Conservation (phyloP, 2,797 vertebrate species). For the Hoplostethus mediterraneus region DNA sequence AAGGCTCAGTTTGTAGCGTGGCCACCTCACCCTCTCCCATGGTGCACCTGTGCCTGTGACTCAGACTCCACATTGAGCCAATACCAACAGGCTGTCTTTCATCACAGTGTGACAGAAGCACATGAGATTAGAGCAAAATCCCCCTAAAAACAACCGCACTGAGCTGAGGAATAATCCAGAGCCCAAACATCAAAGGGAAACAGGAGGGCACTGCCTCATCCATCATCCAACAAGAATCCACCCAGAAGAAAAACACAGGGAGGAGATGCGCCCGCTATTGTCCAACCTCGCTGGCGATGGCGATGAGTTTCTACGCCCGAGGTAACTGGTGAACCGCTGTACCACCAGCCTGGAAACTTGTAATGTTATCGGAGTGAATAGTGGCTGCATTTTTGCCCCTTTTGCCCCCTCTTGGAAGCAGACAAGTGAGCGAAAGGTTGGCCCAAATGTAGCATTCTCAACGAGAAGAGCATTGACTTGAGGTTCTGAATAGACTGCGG, state of each 20-base stretch:
- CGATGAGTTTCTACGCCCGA: conserved; percentile 69
- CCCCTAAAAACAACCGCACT: conserved; percentile 75
- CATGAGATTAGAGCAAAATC: conserved; percentile 75
- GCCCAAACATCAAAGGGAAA: conserved; percentile 78
- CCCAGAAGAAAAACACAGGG: conserved; percentile 74
- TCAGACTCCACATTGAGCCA: conserved; percentile 72
- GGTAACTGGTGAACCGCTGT: conserved; percentile 51
- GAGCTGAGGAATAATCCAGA: conserved; percentile 76
- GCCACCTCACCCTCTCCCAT: conserved; percentile 56
- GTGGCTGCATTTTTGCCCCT: conserved; percentile 34
- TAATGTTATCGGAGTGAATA: conserved; percentile 33
- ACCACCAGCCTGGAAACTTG: conserved; percentile 45
- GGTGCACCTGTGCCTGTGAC: conserved; percentile 78
- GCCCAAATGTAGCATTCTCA: conserved; percentile 35
- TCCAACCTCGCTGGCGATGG: conserved; percentile 57
- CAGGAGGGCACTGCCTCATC: conserved; percentile 66
- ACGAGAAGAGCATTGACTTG: conserved; percentile 28
- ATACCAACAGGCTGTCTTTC: conserved; percentile 80
- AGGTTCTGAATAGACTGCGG: conserved; percentile 54
- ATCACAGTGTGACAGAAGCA: conserved; percentile 78
- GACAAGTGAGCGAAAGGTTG: conserved; percentile 38
- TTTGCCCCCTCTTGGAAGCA: conserved; percentile 33
- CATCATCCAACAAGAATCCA: conserved; percentile 70
- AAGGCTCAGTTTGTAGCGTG: conserved; percentile 24
- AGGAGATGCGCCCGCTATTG: conserved; percentile 57